Conservation (phyloP, 2,797 vertebrate genomes). For the Sciurus vulgaris region DNA sequence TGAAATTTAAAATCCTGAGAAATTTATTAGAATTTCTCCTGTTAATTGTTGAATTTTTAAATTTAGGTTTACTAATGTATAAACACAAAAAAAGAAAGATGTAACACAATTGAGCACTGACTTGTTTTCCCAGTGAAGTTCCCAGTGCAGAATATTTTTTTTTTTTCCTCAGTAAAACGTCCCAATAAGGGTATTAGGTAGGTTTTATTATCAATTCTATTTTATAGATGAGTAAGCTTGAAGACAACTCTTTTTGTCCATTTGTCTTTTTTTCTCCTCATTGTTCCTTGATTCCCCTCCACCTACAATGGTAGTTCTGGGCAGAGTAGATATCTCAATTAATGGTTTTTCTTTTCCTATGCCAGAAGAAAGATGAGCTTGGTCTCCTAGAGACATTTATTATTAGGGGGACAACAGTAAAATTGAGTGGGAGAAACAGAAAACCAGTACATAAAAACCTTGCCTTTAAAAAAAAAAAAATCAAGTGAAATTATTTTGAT, state of each 20-base stretch:
- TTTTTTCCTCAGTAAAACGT: neutral
- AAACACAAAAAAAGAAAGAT: neutral
- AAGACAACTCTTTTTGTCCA: conserved; percentile 27
- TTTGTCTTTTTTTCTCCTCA: neutral
- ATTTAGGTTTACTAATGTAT: neutral
- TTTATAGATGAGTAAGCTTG: neutral
- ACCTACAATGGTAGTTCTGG: neutral
- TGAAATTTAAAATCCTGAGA: neutral
- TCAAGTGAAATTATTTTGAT: conserved; percentile 12
- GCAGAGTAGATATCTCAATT: conserved; percentile 2
- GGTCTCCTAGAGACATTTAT: neutral
- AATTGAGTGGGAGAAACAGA: conserved; percentile 15
- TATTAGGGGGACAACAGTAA: conserved; percentile 45
- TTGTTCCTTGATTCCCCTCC: no score
- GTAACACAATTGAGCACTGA: neutral
- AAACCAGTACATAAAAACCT: neutral
- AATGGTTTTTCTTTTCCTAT: conserved; percentile 3
- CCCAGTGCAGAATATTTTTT: neutral
- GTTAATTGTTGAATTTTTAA: neutral
- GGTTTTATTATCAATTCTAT: neutral
- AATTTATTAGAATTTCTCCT: neutral
- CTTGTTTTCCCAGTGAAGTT: neutral
- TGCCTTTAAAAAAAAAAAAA: conserved; percentile 21
- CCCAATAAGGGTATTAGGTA: neutral
- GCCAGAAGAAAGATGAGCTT: neutral